Evolutionary conservation across 2,888 invertebrate species (phyloP).

Genomic region (Ectobius pallidus): DNA sequence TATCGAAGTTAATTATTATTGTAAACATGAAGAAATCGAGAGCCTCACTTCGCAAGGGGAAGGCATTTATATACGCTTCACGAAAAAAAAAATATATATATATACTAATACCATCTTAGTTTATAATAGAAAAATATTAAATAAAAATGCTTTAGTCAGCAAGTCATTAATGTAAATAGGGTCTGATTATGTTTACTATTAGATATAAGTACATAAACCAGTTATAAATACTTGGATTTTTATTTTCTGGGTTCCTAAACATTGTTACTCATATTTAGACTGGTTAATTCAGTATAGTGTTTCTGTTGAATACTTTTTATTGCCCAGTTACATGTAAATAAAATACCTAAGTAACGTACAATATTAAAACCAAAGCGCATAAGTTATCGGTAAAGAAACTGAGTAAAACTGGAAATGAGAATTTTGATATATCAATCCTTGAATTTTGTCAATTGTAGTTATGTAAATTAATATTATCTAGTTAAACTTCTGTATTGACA

Average conservation of each 20-base stretch:
- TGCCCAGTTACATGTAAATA: not conserved
- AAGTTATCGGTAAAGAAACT: not conserved
- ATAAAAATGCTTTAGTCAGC: conserved; percentile 41
- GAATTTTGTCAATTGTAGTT: not conserved
- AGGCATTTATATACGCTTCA: conserved; percentile 44
- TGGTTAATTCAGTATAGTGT: not conserved
- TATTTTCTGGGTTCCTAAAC: conserved; percentile 33
- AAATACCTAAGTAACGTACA: not conserved
- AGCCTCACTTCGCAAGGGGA: conserved; percentile 40
- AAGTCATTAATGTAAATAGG: conserved; percentile 37
- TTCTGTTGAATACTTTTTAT: not conserved
- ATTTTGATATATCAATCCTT: not conserved
- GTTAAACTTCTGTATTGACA: no score
- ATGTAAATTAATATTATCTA: no score
- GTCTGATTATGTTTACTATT: conserved; percentile 19
- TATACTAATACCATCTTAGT: conserved; percentile 31
- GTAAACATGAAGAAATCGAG: not conserved
- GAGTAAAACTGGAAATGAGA: not conserved
- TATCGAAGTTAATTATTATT: no score
- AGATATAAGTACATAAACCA: conserved; percentile 1
- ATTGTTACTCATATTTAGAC: not conserved
- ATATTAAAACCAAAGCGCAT: not conserved
- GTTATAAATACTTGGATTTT: not conserved
- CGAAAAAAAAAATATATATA: no score
- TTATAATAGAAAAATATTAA: conserved; percentile 20